Percentiles rank a stretch among this genome's conserved stretches.
Evolutionary conservation across 2,113 vertebrate species (phyloP).

Genomic region (Boulengeromyrus knoepffleri): DNA sequence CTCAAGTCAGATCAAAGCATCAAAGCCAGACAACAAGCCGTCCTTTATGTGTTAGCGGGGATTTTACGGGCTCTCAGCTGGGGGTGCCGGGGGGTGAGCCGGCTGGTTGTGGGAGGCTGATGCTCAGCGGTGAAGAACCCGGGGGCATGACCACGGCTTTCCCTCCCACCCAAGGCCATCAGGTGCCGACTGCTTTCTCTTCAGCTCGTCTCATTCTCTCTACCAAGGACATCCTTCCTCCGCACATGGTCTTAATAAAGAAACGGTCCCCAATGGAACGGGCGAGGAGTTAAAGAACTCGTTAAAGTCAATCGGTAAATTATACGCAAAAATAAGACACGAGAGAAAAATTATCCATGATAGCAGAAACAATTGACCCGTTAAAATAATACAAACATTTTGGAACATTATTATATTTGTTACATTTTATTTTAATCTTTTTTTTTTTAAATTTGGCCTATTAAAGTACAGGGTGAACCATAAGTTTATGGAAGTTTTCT

Average conservation of each 20-base stretch:
- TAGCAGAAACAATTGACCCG: background rate
- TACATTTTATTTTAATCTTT: too few relatives aligned
- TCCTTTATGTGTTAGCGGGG: background rate
- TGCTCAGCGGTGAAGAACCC: background rate
- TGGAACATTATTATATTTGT: background rate
- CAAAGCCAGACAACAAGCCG: background rate
- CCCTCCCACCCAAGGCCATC: background rate
- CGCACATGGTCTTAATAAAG: background rate
- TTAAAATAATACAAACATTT: background rate
- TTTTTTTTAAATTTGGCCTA: background rate
- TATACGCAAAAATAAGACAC: background rate
- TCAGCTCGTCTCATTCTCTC: background rate
- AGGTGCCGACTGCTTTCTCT: background rate
- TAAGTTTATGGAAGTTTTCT: background rate
- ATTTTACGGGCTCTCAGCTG: background rate
- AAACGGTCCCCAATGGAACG: background rate
- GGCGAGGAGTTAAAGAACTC: background rate
- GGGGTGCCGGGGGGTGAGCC: background rate
- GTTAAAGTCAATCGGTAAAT: background rate
- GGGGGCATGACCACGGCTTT: background rate
- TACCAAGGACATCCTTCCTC: background rate
- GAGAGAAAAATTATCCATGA: background rate
- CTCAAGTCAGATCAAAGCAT: background rate
- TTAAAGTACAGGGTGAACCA: background rate
- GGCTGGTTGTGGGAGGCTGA: background rate